Percentiles rank a stretch among this genome's conserved stretches.
These are phyloP conservation scores for Patagioenas fasciata DNA, from an alignment of 2,113 vertebrate genomes.

Conservation along the genomic window DNA sequence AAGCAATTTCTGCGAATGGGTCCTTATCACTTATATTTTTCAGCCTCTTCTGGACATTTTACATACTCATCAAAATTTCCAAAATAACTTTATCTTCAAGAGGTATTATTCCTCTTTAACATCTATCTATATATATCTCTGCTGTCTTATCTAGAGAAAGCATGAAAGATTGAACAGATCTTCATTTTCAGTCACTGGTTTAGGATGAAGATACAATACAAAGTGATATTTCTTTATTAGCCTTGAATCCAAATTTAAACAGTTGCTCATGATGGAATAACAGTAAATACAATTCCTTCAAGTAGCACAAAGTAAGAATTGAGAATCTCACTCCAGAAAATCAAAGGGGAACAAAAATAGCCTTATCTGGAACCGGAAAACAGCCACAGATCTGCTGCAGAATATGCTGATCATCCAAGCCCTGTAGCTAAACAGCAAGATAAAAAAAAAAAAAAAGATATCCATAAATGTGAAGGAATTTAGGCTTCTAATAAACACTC, in stretches of 20 bases:
- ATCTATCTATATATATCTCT: not conserved
- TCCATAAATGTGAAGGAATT: conserved; percentile 36
- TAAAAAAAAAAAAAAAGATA: not conserved
- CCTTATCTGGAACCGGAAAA: not conserved
- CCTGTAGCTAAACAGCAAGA: not conserved
- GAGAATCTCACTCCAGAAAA: not conserved
- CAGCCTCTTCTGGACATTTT: not conserved
- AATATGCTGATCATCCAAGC: not conserved
- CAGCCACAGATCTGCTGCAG: not conserved
- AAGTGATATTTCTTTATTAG: not conserved
- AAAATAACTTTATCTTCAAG: not conserved
- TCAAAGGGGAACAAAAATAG: not conserved
- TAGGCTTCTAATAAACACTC: not conserved
- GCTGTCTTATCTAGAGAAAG: not conserved
- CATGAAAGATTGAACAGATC: not conserved
- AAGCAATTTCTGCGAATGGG: not conserved
- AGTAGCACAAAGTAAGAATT: not conserved
- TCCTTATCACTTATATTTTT: not conserved
- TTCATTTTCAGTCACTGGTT: not conserved
- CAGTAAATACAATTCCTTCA: not conserved
- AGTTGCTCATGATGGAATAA: not conserved
- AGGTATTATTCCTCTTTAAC: not conserved
- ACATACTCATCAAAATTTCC: not conserved
- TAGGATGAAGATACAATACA: not conserved
- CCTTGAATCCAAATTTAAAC: not conserved